Evolutionary conservation across 2,797 vertebrate genomes (phyloP).

Genomic region (Brachymystax lenok): DNA sequence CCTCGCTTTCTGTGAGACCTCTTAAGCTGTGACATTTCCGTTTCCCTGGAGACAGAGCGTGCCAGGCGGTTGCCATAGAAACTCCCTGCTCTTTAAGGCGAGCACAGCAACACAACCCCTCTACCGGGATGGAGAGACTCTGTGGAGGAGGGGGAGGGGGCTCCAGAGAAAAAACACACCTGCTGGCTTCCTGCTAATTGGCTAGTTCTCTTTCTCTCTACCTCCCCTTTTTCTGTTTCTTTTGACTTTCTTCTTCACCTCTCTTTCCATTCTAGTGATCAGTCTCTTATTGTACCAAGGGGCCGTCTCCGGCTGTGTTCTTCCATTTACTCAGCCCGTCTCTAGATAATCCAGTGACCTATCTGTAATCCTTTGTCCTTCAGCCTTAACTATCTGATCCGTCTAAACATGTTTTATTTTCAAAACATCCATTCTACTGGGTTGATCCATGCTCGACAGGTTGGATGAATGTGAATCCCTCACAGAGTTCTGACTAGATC

Average conservation of each 20-base stretch:
- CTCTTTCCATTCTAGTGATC: conserved; percentile 22
- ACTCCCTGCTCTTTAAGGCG: conserved; percentile 81
- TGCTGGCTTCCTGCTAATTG: conserved; percentile 83
- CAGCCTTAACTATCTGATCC: conserved; percentile 41
- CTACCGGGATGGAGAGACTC: conserved; percentile 23
- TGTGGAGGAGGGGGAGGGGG: conserved; percentile 49
- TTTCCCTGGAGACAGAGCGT: conserved; percentile 87
- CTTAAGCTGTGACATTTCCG: conserved; percentile 81
- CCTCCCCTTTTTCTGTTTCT: conserved; percentile 60
- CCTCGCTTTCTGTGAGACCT: conserved; percentile 69
- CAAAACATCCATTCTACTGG: conserved; percentile 38
- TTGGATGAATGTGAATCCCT: conserved; percentile 48
- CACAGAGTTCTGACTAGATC: conserved; percentile 41
- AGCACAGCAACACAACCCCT: conserved; percentile 65
- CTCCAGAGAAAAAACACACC: conserved; percentile 73
- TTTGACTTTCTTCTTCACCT: conserved; percentile 40
- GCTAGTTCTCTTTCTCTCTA: conserved; percentile 74
- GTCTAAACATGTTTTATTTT: conserved; percentile 43
- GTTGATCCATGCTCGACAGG: conserved; percentile 33
- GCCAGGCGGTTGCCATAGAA: conserved; percentile 88
- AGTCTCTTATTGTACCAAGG: conserved; percentile 19
- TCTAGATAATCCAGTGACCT: conserved; percentile 41
- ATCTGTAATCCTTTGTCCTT: conserved; percentile 50
- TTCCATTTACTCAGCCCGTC: conserved; percentile 48
- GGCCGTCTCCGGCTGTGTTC: conserved; percentile 46